Percentiles rank a stretch among this genome's conserved stretches.
Evolutionary conservation across 1,140 invertebrate species (phyloP).

Genomic region (Microplitis mediator): DNA sequence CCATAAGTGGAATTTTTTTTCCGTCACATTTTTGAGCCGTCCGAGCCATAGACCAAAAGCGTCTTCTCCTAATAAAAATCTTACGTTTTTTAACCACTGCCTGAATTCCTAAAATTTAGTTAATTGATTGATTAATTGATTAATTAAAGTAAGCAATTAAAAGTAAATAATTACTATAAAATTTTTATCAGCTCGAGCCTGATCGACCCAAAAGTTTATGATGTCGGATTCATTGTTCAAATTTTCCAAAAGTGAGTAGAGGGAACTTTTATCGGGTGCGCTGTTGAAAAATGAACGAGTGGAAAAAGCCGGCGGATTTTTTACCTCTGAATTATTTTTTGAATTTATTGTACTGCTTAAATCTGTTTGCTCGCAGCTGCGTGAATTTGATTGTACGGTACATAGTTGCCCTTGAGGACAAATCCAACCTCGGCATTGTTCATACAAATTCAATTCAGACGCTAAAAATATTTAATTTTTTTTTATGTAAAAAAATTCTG

Average conservation of each 20-base stretch:
- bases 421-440: constrained; percentile 49
- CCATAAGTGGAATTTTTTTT: constrained; percentile 41
- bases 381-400: constrained; percentile 13
- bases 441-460: constrained; percentile 21
- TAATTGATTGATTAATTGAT: too few relatives aligned
- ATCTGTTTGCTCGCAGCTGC: background rate
- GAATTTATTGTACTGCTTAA: too few relatives aligned
- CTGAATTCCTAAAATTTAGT: constrained; percentile 35
- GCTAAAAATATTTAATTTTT: too few relatives aligned
- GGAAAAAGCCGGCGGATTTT: too few relatives aligned
- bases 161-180: constrained; percentile 15
- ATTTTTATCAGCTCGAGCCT: background rate
- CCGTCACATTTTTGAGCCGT: constrained; percentile 30
- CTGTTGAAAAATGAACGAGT: too few relatives aligned
- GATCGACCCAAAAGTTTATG: background rate
- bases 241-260: background rate
- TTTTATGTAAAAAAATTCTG: too few relatives aligned
- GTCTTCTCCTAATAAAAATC: constrained; percentile 28
- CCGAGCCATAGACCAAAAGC: constrained; percentile 38
- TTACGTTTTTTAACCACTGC: constrained; percentile 41
- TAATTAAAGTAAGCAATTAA: background rate
- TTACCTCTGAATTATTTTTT: too few relatives aligned
- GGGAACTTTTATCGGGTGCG: background rate
- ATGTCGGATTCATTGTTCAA: background rate
- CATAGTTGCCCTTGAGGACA: constrained; percentile 45